phyloP scores from a whole-genome alignment of 2,113 vertebrate species.

The Zingel zingel region DNA sequence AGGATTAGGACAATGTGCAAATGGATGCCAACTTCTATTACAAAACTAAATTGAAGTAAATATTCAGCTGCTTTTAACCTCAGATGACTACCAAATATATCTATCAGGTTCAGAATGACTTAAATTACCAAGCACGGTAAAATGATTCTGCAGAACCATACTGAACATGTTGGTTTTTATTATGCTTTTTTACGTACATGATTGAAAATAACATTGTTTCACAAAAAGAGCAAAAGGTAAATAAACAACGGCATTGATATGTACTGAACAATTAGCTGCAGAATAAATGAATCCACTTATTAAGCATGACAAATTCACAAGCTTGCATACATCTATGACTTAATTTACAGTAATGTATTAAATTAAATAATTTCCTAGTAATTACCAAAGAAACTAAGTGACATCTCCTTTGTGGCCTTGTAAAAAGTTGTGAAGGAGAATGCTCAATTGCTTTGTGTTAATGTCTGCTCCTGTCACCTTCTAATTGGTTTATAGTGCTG shows the following conservation, averaged over 20 bases:
- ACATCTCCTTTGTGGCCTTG: conserved; percentile 38
- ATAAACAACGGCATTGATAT: not conserved
- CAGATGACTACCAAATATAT: not conserved
- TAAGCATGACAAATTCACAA: conserved; percentile 1
- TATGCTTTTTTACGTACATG: not conserved
- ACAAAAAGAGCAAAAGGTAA: not conserved
- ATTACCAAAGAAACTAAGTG: conserved; percentile 30
- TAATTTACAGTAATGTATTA: conserved; percentile 23
- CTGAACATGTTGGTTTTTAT: not conserved
- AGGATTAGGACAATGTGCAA: not conserved
- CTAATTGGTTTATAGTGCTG: conserved; percentile 64
- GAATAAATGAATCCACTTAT: conserved; percentile 30
- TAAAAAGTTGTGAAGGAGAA: conserved; percentile 35
- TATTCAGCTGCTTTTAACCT: not conserved
- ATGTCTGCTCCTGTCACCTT: conserved; percentile 54
- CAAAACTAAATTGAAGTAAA: not conserved
- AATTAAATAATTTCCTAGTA: conserved; percentile 21
- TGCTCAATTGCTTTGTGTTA: conserved; percentile 47
- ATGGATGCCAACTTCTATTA: not conserved
- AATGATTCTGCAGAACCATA: not conserved
- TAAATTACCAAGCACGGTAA: not conserved
- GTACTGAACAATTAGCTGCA: not conserved
- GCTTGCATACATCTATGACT: not conserved
- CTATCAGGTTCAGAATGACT: not conserved
- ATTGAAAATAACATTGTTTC: not conserved